Evolutionary conservation across 1,140 invertebrate species (phyloP).

Genomic region (Phthorimaea operculella): DNA sequence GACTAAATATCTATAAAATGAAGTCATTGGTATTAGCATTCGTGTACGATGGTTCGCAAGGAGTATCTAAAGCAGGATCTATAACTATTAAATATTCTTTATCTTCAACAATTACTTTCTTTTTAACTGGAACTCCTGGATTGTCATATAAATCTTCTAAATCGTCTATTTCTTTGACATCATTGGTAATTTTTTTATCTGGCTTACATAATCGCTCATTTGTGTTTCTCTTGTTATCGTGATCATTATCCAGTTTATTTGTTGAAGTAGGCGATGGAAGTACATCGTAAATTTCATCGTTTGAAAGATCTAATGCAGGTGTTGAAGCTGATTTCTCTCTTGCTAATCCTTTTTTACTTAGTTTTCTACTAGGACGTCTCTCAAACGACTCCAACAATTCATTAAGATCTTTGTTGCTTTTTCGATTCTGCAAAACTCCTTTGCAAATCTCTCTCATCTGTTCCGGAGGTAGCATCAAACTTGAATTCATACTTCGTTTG

Average conservation of each 20-base stretch:
- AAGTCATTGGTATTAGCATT: too few relatives aligned
- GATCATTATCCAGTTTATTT: neutral
- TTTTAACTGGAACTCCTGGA: neutral
- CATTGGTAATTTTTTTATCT: too few relatives aligned
- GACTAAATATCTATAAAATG: too few relatives aligned
- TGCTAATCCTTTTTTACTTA: neutral
- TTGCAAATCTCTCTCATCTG: slow-evolving; percentile 18
- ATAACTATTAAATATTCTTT: neutral
- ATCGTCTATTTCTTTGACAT: neutral
- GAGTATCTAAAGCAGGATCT: too few relatives aligned
- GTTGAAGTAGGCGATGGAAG: neutral
- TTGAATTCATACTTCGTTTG: neutral
- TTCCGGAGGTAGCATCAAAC: neutral
- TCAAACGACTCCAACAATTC: slow-evolving; percentile 7
- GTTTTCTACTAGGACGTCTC: neutral
- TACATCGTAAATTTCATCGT: neutral
- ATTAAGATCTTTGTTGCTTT: slow-evolving; percentile 16
- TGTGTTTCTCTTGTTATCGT: neutral
- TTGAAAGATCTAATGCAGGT: slow-evolving; percentile 2
- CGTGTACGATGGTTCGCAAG: too few relatives aligned
- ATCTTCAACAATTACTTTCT: neutral
- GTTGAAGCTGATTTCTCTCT: slow-evolving; percentile 7
- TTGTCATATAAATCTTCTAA: neutral
- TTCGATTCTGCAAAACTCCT: slow-evolving; percentile 12
- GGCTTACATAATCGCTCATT: too few relatives aligned